Conservation (phyloP, 2,888 invertebrate genomes). For the Xanthia icteritia region DNA sequence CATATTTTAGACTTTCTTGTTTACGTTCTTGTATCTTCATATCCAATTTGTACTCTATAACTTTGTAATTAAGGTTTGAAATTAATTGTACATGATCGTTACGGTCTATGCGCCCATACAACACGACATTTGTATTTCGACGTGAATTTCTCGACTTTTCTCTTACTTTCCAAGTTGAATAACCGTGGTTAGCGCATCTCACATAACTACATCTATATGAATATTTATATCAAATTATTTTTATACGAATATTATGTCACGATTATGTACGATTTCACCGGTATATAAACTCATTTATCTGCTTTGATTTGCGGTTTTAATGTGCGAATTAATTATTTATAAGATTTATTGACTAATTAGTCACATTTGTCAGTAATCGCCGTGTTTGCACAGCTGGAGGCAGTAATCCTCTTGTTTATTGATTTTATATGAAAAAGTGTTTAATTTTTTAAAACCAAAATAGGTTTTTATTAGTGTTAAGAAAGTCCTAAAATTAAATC, state of each 20-base stretch:
- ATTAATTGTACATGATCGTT: slow-evolving; percentile 67
- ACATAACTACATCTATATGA: slow-evolving; percentile 77
- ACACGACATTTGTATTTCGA: slow-evolving; percentile 77
- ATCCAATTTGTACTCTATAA: slow-evolving; percentile 50
- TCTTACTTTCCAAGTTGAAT: slow-evolving; percentile 88
- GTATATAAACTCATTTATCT: slow-evolving; percentile 29
- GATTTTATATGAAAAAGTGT: neutral
- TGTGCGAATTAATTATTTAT: slow-evolving; percentile 36
- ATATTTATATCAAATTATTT: slow-evolving; percentile 60
- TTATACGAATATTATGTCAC: slow-evolving; percentile 63
- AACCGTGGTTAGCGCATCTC: slow-evolving; percentile 81
- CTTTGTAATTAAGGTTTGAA: slow-evolving; percentile 41
- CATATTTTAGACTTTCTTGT: slow-evolving; percentile 57
- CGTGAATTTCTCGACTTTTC: slow-evolving; percentile 87
- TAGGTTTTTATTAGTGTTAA: neutral
- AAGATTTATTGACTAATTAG: slow-evolving; percentile 29
- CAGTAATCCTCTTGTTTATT: neutral
- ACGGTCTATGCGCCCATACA: slow-evolving; percentile 75
- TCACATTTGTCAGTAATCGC: neutral
- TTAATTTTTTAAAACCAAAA: neutral
- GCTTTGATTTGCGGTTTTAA: slow-evolving; percentile 36
- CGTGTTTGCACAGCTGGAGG: neutral
- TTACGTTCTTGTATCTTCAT: slow-evolving; percentile 2
- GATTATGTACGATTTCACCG: slow-evolving; percentile 57
- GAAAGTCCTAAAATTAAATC: neutral